phyloP scores from a whole-genome alignment of 2,888 invertebrate species.

The Dynastes hyllus region DNA sequence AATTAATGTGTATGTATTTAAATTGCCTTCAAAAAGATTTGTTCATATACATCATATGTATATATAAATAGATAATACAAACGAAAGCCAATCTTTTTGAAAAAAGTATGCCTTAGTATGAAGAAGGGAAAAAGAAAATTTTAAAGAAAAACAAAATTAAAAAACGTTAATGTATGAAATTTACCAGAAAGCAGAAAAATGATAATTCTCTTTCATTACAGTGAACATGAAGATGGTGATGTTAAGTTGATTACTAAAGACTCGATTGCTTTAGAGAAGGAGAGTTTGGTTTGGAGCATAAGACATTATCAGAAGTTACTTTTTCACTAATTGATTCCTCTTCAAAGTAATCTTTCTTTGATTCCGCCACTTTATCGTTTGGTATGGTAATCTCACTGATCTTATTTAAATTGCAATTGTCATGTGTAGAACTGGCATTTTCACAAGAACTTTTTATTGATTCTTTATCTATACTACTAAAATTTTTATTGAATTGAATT shows the following conservation, averaged over 20 bases:
- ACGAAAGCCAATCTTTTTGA: conserved; percentile 15
- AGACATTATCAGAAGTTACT: not conserved
- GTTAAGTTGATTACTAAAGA: conserved; percentile 56
- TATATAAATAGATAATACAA: not conserved
- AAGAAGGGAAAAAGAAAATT: conserved; percentile 4
- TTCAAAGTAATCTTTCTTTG: not conserved
- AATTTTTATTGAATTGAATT: conserved; percentile 43
- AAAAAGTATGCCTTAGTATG: not conserved
- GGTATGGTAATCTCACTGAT: not conserved
- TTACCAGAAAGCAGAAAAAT: too few relatives aligned
- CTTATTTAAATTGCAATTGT: not conserved
- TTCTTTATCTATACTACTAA: conserved; percentile 49
- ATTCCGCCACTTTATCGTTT: conserved; percentile 59
- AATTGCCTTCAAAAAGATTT: not conserved
- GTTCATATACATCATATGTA: not conserved
- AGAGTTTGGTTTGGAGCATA: conserved; percentile 23
- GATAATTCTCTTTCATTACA: conserved; percentile 63
- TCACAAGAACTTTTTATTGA: conserved; percentile 13
- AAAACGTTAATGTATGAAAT: conserved; percentile 42
- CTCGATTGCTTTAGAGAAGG: conserved; percentile 40
- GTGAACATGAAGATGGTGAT: conserved; percentile 60
- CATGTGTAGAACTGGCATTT: not conserved
- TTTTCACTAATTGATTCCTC: conserved; percentile 9
- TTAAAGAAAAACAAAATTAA: conserved; percentile 53
- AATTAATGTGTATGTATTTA: conserved; percentile 35